Evolutionary conservation across 1,140 invertebrate genomes (phyloP).

Genomic region (Pissodes strobi): DNA sequence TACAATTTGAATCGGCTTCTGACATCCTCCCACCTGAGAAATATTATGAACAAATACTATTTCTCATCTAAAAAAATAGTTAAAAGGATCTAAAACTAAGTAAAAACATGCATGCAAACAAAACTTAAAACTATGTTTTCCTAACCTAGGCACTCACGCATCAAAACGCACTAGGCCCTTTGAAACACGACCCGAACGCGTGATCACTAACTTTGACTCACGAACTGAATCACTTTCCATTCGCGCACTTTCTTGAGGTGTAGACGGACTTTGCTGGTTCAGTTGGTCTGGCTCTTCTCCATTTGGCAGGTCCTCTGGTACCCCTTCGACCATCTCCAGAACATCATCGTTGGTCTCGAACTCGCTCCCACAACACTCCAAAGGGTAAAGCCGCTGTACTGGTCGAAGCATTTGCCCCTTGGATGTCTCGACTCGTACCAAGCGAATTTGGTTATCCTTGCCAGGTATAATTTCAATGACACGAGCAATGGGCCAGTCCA

Average conservation of each 20-base stretch:
- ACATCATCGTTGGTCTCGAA: not conserved
- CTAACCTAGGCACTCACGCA: not conserved
- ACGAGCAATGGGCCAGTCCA: slow-evolving; percentile 27
- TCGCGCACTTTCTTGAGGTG: not conserved
- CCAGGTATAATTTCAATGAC: slow-evolving; percentile 21
- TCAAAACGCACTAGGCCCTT: not conserved
- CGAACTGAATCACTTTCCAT: not conserved
- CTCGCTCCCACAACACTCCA: slow-evolving; percentile 11
- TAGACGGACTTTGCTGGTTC: not conserved
- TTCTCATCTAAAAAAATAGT: too few relatives aligned
- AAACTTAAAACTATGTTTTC: too few relatives aligned
- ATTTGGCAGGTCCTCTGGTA: not conserved
- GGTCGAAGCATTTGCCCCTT: slow-evolving; percentile 13
- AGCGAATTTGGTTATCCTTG: slow-evolving; percentile 20
- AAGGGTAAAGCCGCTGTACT: slow-evolving; percentile 19
- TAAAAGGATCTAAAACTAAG: too few relatives aligned
- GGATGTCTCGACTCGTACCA: slow-evolving; percentile 13
- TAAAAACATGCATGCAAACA: too few relatives aligned
- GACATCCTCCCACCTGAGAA: too few relatives aligned
- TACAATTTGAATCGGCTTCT: too few relatives aligned
- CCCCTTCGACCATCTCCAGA: slow-evolving; percentile 7
- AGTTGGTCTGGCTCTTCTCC: not conserved
- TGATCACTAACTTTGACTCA: not conserved
- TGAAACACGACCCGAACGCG: slow-evolving; percentile 1
- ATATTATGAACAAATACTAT: too few relatives aligned